Evolutionary conservation across 2,113 vertebrate genomes (phyloP).

Genomic region (Boleophthalmus pectinirostris): DNA sequence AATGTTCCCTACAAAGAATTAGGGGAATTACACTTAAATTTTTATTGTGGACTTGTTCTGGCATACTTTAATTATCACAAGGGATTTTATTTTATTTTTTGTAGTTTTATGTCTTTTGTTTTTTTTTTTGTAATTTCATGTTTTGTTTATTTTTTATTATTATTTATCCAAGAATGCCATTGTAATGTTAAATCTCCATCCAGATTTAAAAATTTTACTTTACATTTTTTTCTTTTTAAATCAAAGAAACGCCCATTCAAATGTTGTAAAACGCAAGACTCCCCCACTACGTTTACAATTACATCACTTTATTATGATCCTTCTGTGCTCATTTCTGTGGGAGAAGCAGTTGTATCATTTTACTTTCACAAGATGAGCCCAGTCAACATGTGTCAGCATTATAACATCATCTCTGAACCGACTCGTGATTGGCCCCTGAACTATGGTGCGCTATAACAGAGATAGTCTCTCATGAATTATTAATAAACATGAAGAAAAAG

Average conservation of each 20-base stretch:
- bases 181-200: too few relatives aligned
- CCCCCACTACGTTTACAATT: background rate
- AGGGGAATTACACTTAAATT: too few relatives aligned
- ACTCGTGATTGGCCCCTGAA: background rate
- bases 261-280: background rate
- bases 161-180: too few relatives aligned
- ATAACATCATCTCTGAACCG: slow-evolving; percentile 1
- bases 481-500: slow-evolving; percentile 6
- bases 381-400: background rate
- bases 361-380: slow-evolving; percentile 16
- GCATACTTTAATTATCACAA: too few relatives aligned
- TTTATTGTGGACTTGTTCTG: too few relatives aligned
- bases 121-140: too few relatives aligned
- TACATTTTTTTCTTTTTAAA: background rate
- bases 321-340: background rate
- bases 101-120: too few relatives aligned
- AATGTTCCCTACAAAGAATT: too few relatives aligned
- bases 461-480: slow-evolving; percentile 45
- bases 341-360: slow-evolving; percentile 6
- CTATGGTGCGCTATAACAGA: slow-evolving; percentile 7
- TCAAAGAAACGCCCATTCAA: background rate
- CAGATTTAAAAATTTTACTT: too few relatives aligned
- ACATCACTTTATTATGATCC: slow-evolving; percentile 2
- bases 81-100: too few relatives aligned
- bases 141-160: too few relatives aligned